These are phyloP conservation scores for Camponotus vicinus DNA, from an alignment of 1,140 invertebrate species.

Conservation along the genomic window DNA sequence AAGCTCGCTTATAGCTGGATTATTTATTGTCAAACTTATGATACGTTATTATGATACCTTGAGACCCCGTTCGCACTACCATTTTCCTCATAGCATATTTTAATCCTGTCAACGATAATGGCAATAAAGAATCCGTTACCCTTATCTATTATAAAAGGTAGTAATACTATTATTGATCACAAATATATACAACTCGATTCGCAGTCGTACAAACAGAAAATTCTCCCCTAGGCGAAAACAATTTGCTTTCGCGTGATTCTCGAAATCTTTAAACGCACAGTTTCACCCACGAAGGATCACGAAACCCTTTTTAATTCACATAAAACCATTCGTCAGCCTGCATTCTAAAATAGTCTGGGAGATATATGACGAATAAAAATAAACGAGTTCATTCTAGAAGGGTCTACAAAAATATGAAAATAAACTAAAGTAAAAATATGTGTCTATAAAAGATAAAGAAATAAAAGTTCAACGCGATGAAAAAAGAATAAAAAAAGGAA, in stretches of 20 bases:
- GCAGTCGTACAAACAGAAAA: not conserved
- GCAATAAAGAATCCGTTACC: not conserved
- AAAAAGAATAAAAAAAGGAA: not conserved
- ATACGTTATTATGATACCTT: not conserved
- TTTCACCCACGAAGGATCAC: not conserved
- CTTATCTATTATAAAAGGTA: not conserved
- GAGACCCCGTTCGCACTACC: not conserved
- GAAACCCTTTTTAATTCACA: conserved; percentile 3
- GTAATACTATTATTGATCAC: not conserved
- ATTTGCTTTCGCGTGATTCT: not conserved
- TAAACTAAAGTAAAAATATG: not conserved
- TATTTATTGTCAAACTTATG: conserved; percentile 6
- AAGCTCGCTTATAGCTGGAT: not conserved
- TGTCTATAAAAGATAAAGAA: not conserved
- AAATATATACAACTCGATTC: not conserved
- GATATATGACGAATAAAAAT: not conserved
- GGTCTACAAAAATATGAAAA: not conserved
- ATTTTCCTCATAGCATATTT: not conserved
- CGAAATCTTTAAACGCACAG: not conserved
- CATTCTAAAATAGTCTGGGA: not conserved
- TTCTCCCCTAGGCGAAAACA: not conserved
- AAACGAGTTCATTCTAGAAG: not conserved
- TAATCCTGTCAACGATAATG: not conserved
- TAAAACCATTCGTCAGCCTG: not conserved
- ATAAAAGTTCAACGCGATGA: not conserved